These are phyloP conservation scores for Thaumatotibia leucotreta DNA, from an alignment of 1,140 invertebrate species.

Conservation along the genomic window DNA sequence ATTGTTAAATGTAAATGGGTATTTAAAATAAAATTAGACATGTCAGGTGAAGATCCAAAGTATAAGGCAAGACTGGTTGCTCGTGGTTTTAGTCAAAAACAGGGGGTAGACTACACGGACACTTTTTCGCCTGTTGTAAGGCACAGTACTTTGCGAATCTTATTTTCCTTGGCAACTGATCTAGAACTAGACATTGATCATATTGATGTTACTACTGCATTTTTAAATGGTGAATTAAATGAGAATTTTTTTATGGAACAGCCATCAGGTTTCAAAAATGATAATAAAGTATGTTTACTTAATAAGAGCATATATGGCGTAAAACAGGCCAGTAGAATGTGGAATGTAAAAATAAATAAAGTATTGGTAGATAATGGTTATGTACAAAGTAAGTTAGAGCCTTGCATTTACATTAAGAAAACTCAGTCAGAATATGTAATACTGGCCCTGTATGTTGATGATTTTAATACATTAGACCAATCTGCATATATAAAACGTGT, in stretches of 20 bases:
- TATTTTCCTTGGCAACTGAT: conserved; percentile 40
- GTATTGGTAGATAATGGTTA: background rate
- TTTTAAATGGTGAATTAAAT: conserved; percentile 54
- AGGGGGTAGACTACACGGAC: conserved; percentile 46
- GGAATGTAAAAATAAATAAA: conserved; percentile 10
- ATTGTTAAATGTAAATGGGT: conserved; percentile 36
- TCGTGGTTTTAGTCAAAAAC: conserved; percentile 47
- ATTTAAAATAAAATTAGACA: conserved; percentile 35
- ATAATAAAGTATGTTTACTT: conserved; percentile 17
- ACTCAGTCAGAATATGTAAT: conserved; percentile 12
- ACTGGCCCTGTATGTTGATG: conserved; percentile 30
- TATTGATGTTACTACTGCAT: conserved; percentile 54
- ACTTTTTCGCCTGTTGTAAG: conserved; percentile 44
- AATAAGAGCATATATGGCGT: conserved; percentile 4
- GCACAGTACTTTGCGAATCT: conserved; percentile 35
- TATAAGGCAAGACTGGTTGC: conserved; percentile 63
- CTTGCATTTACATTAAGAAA: conserved; percentile 23
- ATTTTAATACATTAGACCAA: conserved; percentile 20
- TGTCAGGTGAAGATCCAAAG: conserved; percentile 22
- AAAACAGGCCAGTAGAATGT: background rate
- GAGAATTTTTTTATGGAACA: conserved; percentile 60
- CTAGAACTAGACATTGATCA: conserved; percentile 39
- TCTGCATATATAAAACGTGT: conserved; percentile 13
- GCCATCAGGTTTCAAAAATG: conserved; percentile 32
- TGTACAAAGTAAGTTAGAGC: conserved; percentile 20